Conservation (phyloP, 2,888 invertebrate genomes). For the Phymatocera aterrima region DNA sequence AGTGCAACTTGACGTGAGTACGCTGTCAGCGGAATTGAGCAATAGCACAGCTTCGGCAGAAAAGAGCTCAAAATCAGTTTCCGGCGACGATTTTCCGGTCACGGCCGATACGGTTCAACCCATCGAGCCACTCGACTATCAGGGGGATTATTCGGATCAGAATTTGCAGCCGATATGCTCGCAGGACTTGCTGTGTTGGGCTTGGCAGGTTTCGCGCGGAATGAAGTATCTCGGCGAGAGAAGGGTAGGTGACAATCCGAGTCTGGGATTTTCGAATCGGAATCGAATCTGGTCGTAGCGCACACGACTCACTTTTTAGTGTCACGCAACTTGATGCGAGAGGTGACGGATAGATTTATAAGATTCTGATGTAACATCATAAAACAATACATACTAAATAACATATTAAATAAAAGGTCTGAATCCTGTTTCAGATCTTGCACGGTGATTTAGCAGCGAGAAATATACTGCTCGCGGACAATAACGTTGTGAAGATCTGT, state of each 20-base stretch:
- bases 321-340: too few species aligned
- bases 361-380: too few species aligned
- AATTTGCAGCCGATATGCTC: slow-evolving; percentile 82
- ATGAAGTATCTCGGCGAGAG: slow-evolving; percentile 93
- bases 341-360: too few species aligned
- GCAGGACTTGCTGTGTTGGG: slow-evolving; percentile 90
- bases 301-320: too few species aligned
- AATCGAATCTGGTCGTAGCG: not conserved
- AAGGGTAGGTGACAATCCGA: slow-evolving; percentile 82
- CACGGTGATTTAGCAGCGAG: slow-evolving; percentile 91
- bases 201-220: slow-evolving; percentile 92
- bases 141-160: slow-evolving; percentile 81
- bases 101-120: slow-evolving; percentile 79
- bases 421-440: slow-evolving; percentile 77
- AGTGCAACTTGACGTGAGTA: slow-evolving; percentile 33
- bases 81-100: too few species aligned
- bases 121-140: slow-evolving; percentile 85
- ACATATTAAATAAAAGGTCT: too few species aligned
- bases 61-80: slow-evolving; percentile 60
- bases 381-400: too few species aligned
- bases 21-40: not conserved
- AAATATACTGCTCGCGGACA: slow-evolving; percentile 89
- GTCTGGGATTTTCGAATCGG: not conserved
- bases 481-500: slow-evolving; percentile 94
- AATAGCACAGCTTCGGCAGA: not conserved